phyloP scores from a whole-genome alignment of 2,797 vertebrate genomes.

The Mionectes olivaceus region DNA sequence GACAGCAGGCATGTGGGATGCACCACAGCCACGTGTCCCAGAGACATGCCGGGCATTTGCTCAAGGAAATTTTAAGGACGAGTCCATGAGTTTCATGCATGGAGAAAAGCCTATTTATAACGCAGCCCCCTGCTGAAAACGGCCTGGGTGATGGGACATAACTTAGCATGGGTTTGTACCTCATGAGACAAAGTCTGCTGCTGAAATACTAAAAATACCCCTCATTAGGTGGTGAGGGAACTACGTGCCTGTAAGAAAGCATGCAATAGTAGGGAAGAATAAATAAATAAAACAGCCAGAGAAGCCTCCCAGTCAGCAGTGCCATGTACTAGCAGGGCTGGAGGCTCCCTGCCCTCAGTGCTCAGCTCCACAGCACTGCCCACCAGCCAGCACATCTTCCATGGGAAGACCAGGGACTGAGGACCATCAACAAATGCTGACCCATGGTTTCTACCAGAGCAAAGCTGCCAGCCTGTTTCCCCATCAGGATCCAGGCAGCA shows the following conservation, averaged over 20 bases:
- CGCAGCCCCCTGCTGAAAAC: accelerated
- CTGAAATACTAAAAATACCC: neutral
- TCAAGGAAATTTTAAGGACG: neutral
- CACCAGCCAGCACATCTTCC: accelerated
- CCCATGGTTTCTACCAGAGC: neutral
- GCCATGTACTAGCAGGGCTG: neutral
- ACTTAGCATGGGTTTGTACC: neutral
- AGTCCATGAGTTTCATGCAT: neutral
- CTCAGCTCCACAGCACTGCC: neutral
- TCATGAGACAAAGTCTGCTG: neutral
- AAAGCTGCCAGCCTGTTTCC: neutral
- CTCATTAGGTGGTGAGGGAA: neutral
- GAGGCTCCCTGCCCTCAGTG: neutral
- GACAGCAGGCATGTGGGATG: neutral
- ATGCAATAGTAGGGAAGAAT: neutral
- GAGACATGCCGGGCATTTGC: neutral
- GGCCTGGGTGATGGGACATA: neutral
- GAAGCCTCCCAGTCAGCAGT: neutral
- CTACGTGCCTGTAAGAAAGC: neutral
- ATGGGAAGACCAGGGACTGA: neutral
- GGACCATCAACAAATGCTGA: neutral
- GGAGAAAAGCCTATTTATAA: neutral
- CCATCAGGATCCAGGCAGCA: neutral
- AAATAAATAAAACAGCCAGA: neutral
- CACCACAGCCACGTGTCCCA: neutral